Conservation (phyloP, 2,797 vertebrate genomes). For the Decapterus maruadsi region DNA sequence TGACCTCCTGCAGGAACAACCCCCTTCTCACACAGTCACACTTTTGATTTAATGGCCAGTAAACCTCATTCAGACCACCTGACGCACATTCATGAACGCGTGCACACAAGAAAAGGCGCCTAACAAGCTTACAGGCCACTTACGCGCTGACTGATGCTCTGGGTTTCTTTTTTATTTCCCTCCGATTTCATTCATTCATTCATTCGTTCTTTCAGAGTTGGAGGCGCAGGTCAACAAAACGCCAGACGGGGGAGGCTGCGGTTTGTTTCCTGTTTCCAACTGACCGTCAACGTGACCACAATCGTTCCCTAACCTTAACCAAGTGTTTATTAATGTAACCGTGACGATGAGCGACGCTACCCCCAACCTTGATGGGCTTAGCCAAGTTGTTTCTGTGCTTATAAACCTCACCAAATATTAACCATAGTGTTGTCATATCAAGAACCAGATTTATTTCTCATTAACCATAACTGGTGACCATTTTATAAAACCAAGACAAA, state of each 20-base stretch:
- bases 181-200: not conserved
- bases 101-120: not conserved
- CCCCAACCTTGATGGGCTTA: too few relatives aligned
- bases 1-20: conserved; percentile 54
- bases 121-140: conserved; percentile 9
- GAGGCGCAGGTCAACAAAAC: not conserved
- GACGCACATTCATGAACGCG: conserved; percentile 31
- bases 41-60: conserved; percentile 39
- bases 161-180: too few relatives aligned
- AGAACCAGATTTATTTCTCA: not conserved
- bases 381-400: not conserved
- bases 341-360: too few relatives aligned
- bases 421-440: not conserved
- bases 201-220: not conserved
- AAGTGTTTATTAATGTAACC: not conserved
- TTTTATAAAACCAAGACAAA: not conserved
- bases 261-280: conserved; percentile 12
- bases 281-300: not conserved
- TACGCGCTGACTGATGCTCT: conserved; percentile 7
- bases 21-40: not conserved
- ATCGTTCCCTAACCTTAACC: not conserved
- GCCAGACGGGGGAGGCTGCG: not conserved
- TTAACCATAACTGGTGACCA: not conserved
- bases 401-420: not conserved
- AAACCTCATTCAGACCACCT: conserved; percentile 47